These are phyloP conservation scores for Pristionchus fissidentatus DNA, from an alignment of 2,888 invertebrate genomes.

Conservation along the genomic window DNA sequence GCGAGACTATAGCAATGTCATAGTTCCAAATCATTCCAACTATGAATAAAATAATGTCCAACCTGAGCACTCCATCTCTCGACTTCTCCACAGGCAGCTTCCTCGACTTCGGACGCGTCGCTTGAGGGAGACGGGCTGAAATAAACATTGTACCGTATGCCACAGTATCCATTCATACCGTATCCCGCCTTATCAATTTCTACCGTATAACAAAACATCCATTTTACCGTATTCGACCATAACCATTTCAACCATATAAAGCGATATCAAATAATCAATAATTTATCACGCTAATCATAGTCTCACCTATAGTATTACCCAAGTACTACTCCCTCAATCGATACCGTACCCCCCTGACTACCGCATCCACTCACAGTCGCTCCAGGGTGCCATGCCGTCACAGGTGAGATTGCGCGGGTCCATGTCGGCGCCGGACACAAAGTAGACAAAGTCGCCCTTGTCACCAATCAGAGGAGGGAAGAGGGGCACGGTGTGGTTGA, in stretches of 20 bases:
- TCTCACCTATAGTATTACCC: background rate
- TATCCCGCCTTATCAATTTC: too few species aligned
- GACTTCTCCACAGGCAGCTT: slow-evolving; percentile 49
- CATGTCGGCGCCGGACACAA: slow-evolving; percentile 60
- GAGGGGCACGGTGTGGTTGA: slow-evolving; percentile 59
- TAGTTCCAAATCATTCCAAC: too few species aligned
- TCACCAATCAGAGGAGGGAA: slow-evolving; percentile 57
- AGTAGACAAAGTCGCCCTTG: slow-evolving; percentile 60
- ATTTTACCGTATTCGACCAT: too few species aligned
- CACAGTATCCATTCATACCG: too few species aligned
- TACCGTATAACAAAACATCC: too few species aligned
- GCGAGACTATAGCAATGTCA: too few species aligned
- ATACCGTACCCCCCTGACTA: background rate
- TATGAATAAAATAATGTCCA: too few species aligned
- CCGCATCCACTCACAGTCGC: slow-evolving; percentile 51
- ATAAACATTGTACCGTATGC: too few species aligned
- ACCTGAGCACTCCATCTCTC: slow-evolving; percentile 47
- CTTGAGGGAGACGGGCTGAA: slow-evolving; percentile 38
- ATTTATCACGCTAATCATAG: background rate
- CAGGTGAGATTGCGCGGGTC: slow-evolving; percentile 62
- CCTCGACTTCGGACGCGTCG: slow-evolving; percentile 46
- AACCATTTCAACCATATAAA: too few species aligned
- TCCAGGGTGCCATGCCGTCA: slow-evolving; percentile 65
- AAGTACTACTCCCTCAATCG: background rate
- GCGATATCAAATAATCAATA: too few species aligned